A percentile compares a stretch with the other conserved stretches of the same genome.
These are phyloP conservation scores for Limnephilus lunatus DNA, from an alignment of 2,888 invertebrate genomes.

Conservation along the genomic window DNA sequence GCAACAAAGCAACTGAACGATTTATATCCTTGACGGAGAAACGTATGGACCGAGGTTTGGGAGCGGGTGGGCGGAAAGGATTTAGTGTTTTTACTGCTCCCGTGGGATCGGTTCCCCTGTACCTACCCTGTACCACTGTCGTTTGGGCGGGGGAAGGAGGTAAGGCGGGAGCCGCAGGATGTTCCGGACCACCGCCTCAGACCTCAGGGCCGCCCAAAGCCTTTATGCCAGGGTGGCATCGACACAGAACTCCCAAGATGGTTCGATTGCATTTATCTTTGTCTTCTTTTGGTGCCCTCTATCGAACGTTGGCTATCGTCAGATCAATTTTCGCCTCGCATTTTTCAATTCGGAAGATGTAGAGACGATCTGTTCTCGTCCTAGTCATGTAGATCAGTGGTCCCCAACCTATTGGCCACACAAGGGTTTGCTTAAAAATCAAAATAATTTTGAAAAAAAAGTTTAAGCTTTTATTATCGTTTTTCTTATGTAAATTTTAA, in stretches of 20 bases:
- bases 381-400: no score
- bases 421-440: no score
- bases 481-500: no score
- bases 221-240: constrained; percentile 12
- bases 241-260: not conserved
- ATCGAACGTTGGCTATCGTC: not conserved
- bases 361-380: not conserved
- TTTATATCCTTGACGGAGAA: constrained; percentile 3
- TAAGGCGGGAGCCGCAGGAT: constrained; percentile 25
- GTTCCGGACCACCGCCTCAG: constrained; percentile 6
- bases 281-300: not conserved
- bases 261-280: no score
- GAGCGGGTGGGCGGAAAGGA: constrained; percentile 61
- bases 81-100: constrained; percentile 58
- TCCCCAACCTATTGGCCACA: no score
- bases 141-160: constrained; percentile 9
- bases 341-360: no score
- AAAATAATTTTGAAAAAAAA: no score
- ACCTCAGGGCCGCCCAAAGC: constrained; percentile 5
- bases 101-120: constrained; percentile 54
- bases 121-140: not conserved
- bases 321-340: not conserved
- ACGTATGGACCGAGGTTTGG: constrained; percentile 14
- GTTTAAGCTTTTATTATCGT: no score
- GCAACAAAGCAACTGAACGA: not conserved